Conservation (phyloP, 1,140 invertebrate genomes). For the Zaprionus taronus region DNA sequence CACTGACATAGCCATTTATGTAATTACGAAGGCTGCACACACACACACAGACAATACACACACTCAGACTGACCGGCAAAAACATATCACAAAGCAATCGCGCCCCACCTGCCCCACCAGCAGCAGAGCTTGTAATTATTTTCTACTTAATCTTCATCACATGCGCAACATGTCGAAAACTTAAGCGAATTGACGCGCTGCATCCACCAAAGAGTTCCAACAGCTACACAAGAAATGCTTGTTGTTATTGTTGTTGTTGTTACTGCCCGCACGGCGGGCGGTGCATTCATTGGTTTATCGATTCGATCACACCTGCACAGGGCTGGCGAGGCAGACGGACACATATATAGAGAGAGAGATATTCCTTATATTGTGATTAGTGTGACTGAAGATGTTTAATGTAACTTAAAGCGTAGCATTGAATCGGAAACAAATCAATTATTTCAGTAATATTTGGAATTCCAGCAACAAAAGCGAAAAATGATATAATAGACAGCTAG, state of each 20-base stretch:
- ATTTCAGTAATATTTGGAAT: not conserved
- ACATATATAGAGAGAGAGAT: not conserved
- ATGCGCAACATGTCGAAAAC: constrained; percentile 80
- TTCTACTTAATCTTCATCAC: constrained; percentile 83
- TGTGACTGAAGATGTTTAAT: not conserved
- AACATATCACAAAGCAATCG: constrained; percentile 67
- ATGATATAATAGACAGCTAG: not conserved
- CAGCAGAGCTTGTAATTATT: constrained; percentile 74
- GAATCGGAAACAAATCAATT: not conserved
- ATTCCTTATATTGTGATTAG: not conserved
- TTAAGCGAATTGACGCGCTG: constrained; percentile 75
- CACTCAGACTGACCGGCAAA: constrained; percentile 15
- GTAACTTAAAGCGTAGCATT: not conserved
- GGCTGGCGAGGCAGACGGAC: not conserved
- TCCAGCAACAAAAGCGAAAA: not conserved
- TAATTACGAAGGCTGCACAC: constrained; percentile 56
- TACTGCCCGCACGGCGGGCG: constrained; percentile 23
- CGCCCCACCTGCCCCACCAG: constrained; percentile 14
- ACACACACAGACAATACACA: not conserved
- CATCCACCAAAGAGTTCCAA: constrained; percentile 24
- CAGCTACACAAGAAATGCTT: constrained; percentile 5
- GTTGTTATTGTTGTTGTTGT: constrained; percentile 6
- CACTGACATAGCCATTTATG: constrained; percentile 78
- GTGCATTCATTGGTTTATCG: constrained; percentile 29
- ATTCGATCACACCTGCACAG: constrained; percentile 21